These are phyloP conservation scores for Hiodon tergisus DNA, from an alignment of 2,113 vertebrate genomes.

Conservation along the genomic window DNA sequence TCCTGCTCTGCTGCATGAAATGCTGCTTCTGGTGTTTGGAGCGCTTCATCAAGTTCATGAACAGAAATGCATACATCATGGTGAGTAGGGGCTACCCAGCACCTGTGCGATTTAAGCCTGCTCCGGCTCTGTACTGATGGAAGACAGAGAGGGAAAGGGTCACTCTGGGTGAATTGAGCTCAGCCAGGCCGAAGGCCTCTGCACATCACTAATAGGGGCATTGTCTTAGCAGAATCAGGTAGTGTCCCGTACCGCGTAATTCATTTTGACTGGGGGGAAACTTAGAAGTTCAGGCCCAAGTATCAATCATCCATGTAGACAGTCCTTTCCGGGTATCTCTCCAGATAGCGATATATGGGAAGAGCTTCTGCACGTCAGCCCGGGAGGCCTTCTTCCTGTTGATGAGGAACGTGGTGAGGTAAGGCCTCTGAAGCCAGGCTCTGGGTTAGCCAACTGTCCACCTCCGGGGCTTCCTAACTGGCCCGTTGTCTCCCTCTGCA, in stretches of 20 bases:
- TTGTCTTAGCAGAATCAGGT: no score
- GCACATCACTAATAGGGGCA: no score
- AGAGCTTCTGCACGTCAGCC: constrained; percentile 89
- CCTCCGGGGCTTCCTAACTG: constrained; percentile 1
- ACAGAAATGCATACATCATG: constrained; percentile 97
- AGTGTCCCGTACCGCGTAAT: no score
- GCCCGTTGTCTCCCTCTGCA: constrained; percentile 47
- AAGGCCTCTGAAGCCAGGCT: constrained; percentile 24
- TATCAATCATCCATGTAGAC: not conserved
- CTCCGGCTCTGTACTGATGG: no score
- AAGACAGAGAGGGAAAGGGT: no score
- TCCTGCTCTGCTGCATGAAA: constrained; percentile 82
- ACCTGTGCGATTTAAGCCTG: no score
- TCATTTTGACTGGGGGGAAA: no score
- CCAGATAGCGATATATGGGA: constrained; percentile 93
- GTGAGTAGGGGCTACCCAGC: constrained; percentile 56
- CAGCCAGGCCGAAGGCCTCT: no score
- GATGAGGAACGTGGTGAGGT: constrained; percentile 93
- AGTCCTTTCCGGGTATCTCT: constrained; percentile 24
- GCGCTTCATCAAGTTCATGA: constrained; percentile 86
- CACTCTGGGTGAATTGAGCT: no score
- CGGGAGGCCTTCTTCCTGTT: constrained; percentile 86
- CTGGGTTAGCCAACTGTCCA: not conserved
- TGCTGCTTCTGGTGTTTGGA: constrained; percentile 98
- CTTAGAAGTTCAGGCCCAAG: no score